phyloP scores from a whole-genome alignment of 2,797 vertebrate genomes.

The Tolypeutes matacus region DNA sequence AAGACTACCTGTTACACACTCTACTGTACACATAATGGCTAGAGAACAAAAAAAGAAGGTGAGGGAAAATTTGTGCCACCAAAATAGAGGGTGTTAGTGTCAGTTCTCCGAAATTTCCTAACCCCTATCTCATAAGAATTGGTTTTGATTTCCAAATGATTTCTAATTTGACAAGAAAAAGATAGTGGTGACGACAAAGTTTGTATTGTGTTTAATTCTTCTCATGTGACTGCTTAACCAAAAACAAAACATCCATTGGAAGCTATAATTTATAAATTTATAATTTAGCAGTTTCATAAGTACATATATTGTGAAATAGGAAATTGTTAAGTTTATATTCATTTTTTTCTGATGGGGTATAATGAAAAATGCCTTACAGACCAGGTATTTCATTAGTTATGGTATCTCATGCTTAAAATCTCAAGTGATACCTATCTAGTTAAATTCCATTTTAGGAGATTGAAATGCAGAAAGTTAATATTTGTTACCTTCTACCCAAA shows the following conservation, averaged over 20 bases:
- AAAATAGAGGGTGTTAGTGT: not conserved
- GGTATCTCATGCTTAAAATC: constrained; percentile 20
- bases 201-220: constrained; percentile 36
- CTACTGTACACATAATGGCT: not conserved
- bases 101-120: not conserved
- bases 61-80: not conserved
- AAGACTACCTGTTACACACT: not conserved
- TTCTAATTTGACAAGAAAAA: constrained; percentile 34
- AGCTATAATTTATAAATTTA: not conserved
- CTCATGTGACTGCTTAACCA: constrained; percentile 20
- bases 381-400: not conserved
- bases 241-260: constrained; percentile 54
- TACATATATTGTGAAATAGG: constrained; percentile 54
- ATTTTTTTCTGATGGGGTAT: not conserved
- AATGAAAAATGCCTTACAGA: constrained; percentile 29
- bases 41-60: not conserved
- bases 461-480: constrained; percentile 2
- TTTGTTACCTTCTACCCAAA: constrained; percentile 50
- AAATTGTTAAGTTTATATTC: not conserved
- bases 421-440: constrained; percentile 52
- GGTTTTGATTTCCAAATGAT: constrained; percentile 37
- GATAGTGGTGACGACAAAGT: not conserved
- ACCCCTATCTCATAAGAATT: not conserved
- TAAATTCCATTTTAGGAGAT: constrained; percentile 65
- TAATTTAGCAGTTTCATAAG: constrained; percentile 13